Base-by-base conservation (phyloP, 2,888 invertebrate genomes). In the Chaetogeoica ovagalla region DNA sequence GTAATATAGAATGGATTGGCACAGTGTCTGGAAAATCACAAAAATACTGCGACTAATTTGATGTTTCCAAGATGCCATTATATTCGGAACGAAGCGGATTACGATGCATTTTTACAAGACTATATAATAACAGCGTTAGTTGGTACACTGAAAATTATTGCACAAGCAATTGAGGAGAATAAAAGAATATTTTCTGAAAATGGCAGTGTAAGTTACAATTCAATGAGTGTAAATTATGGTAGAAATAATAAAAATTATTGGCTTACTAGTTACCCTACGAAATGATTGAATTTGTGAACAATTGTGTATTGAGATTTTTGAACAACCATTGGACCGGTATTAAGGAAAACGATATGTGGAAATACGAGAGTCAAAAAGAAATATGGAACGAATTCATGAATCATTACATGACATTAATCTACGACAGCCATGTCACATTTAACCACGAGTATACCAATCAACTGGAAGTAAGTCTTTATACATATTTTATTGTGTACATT, bases 61-160 rank as follows among this genome's bases (percentile, higher is more conserved):
- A 74, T 92, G 83, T 96, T 94, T 86, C 96, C 96, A 0, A 90
- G 96, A 55, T 95, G 95, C 86, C 96, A 94, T 87, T 91, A 92
- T 86, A 90, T 95, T 83, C 91, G 93, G 85, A 92, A 92, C 85
- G 90, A 91, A 0, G 95, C 95, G 83, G 95, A 95, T 85, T 89
- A 93, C 85, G 90, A 91, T 84, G 92, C 93, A 82, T 95, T 95
- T 85, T 88, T 94, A 82, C 94, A 96, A 82, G 96, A 97, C 87
- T 97, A 93, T 85, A 91, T 95, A 85, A 88, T 94, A 83, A 96
- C 96, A 0, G 94, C 96, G 1, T 96, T 96, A 85, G 90, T 95
- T 84, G 91, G 93, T 83, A 88, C 95, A 69, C 87, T 97, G 62
- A 93, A 94, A 86, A 93, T 93, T 90, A 88, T 96, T 73, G 89